Conservation (phyloP, 2,113 vertebrate species). For the Barnardius zonarius region DNA sequence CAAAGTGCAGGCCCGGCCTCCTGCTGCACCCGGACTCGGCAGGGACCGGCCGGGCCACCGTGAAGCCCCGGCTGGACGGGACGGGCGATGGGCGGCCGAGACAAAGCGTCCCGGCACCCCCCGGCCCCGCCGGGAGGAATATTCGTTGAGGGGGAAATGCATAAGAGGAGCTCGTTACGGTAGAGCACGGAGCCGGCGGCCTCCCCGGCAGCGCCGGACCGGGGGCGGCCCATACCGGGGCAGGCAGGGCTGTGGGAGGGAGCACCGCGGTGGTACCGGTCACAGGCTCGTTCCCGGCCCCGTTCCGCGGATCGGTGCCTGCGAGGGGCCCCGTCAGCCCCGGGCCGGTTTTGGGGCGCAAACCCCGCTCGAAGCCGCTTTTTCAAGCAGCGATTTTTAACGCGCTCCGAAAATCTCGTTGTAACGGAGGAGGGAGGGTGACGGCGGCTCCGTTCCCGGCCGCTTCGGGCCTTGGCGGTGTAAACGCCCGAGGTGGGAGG, state of each 20-base stretch:
- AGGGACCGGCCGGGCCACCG: background rate
- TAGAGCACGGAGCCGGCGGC: background rate
- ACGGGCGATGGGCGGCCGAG: background rate
- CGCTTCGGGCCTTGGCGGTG: background rate
- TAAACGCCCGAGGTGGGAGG: accelerated
- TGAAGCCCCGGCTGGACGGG: background rate
- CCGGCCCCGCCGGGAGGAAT: background rate
- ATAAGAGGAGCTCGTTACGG: background rate
- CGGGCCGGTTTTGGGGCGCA: background rate
- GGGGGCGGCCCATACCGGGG: background rate
- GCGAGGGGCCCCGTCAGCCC: accelerated
- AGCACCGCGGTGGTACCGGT: background rate
- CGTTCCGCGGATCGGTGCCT: background rate
- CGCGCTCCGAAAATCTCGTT: background rate
- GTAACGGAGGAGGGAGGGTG: background rate
- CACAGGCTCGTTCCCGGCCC: background rate
- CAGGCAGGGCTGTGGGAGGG: accelerated
- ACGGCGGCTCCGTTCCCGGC: too few species aligned
- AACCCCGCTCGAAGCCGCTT: background rate
- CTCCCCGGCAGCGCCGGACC: background rate
- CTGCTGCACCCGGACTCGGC: background rate
- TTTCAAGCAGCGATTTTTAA: background rate
- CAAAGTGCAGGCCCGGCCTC: background rate
- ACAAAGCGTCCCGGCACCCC: background rate
- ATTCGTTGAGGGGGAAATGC: slow-evolving; percentile 25